These are phyloP conservation scores for Halcyon smyrnensis DNA, from an alignment of 2,797 vertebrate species.

Conservation along the genomic window DNA sequence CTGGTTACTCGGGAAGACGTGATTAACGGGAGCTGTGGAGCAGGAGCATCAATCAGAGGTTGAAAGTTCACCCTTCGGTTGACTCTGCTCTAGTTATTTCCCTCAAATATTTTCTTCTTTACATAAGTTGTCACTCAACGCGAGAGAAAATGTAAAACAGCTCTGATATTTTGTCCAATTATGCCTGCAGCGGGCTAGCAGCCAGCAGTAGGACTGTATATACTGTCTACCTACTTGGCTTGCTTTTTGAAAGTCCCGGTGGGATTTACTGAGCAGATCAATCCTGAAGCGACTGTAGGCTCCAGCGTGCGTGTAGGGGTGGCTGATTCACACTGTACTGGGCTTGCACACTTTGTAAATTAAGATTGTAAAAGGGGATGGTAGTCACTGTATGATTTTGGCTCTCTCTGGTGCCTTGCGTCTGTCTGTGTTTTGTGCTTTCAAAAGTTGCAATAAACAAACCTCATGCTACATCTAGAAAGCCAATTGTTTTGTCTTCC, in stretches of 20 bases:
- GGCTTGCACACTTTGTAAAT: constrained; percentile 45
- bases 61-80: not conserved
- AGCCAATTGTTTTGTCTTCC: constrained; percentile 70
- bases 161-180: not conserved
- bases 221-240: not conserved
- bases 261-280: constrained; percentile 16
- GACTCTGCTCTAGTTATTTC: not conserved
- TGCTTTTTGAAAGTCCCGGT: not conserved
- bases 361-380: constrained; percentile 38
- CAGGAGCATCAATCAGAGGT: not conserved
- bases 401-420: constrained; percentile 59
- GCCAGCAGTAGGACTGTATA: not conserved
- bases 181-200: constrained; percentile 24
- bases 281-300: constrained; percentile 13
- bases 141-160: not conserved
- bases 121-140: not conserved
- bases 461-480: constrained; percentile 52
- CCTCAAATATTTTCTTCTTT: not conserved
- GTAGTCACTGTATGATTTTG: constrained; percentile 48
- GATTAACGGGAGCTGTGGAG: not conserved
- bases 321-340: constrained; percentile 21
- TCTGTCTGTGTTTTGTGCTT: constrained; percentile 62
- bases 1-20: not conserved
- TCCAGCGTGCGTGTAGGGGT: constrained; percentile 19
- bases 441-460: constrained; percentile 62